A percentile compares a stretch with the other conserved stretches of the same genome.
These are phyloP conservation scores for Lobophora halterata DNA, from an alignment of 2,888 invertebrate species.

Conservation along the genomic window DNA sequence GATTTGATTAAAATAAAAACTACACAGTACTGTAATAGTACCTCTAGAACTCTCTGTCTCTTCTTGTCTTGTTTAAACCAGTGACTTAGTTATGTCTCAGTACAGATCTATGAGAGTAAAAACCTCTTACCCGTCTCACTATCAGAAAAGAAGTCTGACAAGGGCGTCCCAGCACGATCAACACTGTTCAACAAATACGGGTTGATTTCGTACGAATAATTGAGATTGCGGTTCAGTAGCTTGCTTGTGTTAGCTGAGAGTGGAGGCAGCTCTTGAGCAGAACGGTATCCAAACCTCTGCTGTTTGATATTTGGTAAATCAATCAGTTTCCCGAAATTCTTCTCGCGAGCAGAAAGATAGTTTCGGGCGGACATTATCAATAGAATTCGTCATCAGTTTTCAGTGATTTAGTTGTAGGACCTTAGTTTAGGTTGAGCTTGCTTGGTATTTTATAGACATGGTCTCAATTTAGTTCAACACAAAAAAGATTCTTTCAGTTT, in stretches of 20 bases:
- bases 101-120: not conserved
- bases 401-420: too few species aligned
- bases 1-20: too few species aligned
- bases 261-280: constrained; percentile 55
- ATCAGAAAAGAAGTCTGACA: constrained; percentile 72
- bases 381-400: constrained; percentile 9
- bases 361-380: constrained; percentile 74
- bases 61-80: too few species aligned
- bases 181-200: constrained; percentile 50
- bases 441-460: too few species aligned
- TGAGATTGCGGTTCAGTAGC: constrained; percentile 62
- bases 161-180: constrained; percentile 64
- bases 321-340: constrained; percentile 59
- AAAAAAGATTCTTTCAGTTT: not conserved
- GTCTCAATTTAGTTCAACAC: constrained; percentile 1
- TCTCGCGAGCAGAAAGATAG: constrained; percentile 66
- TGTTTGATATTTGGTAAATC: constrained; percentile 68
- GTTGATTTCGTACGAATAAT: constrained; percentile 56
- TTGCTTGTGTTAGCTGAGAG: constrained; percentile 58
- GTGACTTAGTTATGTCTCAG: too few species aligned
- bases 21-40: too few species aligned
- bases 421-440: too few species aligned
- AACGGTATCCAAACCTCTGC: constrained; percentile 58
- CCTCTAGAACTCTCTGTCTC: too few species aligned
- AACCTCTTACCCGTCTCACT: constrained; percentile 60